Percentiles rank a stretch among this genome's conserved stretches.
These are phyloP conservation scores for Ceyx cyanopectus DNA, from an alignment of 2,113 vertebrate species.

Conservation along the genomic window DNA sequence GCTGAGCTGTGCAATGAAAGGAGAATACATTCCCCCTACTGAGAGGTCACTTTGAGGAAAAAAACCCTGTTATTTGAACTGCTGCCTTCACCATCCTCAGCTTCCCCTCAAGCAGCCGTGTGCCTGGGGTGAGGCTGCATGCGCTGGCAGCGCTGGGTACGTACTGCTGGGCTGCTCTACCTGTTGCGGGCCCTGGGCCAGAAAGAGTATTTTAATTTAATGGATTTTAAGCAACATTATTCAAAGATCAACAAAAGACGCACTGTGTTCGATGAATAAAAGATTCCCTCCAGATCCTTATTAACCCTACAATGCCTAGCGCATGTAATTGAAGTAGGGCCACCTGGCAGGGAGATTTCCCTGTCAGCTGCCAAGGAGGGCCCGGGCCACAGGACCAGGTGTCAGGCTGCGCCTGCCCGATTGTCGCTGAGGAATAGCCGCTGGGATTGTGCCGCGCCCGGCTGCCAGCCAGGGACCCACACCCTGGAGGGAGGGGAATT, in stretches of 20 bases:
- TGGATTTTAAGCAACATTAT: slow-evolving; percentile 85
- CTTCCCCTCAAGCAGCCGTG: not conserved
- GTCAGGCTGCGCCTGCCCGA: slow-evolving; percentile 59
- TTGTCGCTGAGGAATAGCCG: slow-evolving; percentile 80
- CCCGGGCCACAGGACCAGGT: slow-evolving; percentile 86
- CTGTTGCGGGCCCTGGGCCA: slow-evolving; percentile 53
- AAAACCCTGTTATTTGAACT: not conserved
- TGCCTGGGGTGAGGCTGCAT: slow-evolving; percentile 21
- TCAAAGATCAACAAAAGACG: slow-evolving; percentile 79
- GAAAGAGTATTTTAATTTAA: slow-evolving; percentile 78
- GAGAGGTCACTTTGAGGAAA: not conserved
- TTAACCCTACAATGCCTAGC: slow-evolving; percentile 90
- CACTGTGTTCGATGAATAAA: slow-evolving; percentile 77
- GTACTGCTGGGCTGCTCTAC: not conserved
- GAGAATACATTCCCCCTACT: not conserved
- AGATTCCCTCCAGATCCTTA: slow-evolving; percentile 76
- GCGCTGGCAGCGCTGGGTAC: not conserved
- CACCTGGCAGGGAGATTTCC: slow-evolving; percentile 91
- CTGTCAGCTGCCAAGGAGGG: slow-evolving; percentile 90
- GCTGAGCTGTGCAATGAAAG: not conserved
- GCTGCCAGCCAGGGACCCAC: not conserved
- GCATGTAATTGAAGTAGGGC: slow-evolving; percentile 89
- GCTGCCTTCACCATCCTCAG: not conserved
- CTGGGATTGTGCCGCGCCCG: slow-evolving; percentile 65
- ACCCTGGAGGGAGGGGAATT: not conserved